Evolutionary conservation across 1,140 invertebrate species (phyloP), one percentile per base, ranked within the genome.

Genomic region (Telenomus remus): DNA sequence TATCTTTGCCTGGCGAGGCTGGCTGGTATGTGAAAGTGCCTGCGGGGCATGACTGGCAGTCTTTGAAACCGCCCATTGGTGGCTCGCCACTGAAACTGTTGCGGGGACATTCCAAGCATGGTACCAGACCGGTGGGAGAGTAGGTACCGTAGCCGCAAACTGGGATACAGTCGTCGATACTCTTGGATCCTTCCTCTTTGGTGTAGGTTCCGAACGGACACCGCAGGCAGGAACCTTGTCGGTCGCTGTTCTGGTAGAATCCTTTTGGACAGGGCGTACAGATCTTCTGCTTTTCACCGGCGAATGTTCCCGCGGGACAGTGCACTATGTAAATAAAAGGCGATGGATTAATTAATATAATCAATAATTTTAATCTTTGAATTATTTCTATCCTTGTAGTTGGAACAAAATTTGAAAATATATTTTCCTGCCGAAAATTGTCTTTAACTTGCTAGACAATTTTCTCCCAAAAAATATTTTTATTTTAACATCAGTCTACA

Each of bases 101-200:
- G 68, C 95, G 91, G 0, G 97, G 96, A 89, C 97, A 99, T 85
- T 98, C 96, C 47, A 98, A 89, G 82, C 97, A 99, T 11, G 97
- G 97, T 27, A 98, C 96, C 47, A 98, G 87, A 46, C 97, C 97
- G 46, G 95, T 97, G 19, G 95, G 95, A 1, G 96, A 98, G 85
- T 97, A 98, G 19, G 97, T 98, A 70, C 97, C 97, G 84, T 95
- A 97, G 7, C 97, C 97, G 83, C 97, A 99, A 33, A 98, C 96
- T 6, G 97, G 96, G 59, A 96, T 90, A 85, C 95, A 97, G 76
- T 96, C 95, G 27, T 91, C 89, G 15, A 95, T 89, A 55, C 92
- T 91, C 83, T 96, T 96, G 0, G 94, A 95, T 35, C 96, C 97
- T 89, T 97, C 92, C 88, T 97, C 94, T 80, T 92, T 91, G 0